A percentile compares a stretch with the other conserved stretches of the same genome.
Evolutionary conservation across 2,888 invertebrate genomes (phyloP).

Genomic region (Parnassius smintheus): DNA sequence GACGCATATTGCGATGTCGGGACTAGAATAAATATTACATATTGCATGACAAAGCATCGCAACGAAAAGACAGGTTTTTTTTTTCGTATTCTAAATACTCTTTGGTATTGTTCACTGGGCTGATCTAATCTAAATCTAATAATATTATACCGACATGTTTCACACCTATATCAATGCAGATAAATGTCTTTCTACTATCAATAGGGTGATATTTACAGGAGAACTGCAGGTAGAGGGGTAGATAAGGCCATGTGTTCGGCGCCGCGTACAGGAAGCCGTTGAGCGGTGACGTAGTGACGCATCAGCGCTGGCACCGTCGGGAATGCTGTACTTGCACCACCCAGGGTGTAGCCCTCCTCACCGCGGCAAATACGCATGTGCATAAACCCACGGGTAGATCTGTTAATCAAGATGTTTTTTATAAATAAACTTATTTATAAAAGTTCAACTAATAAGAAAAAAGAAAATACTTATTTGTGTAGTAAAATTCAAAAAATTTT

Average conservation of each 20-base stretch:
- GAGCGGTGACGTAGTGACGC: conserved; percentile 92
- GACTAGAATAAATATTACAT: conserved; percentile 22
- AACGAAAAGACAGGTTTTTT: conserved; percentile 41
- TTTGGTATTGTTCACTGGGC: conserved; percentile 74
- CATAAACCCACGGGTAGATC: conserved; percentile 97
- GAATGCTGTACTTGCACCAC: conserved; percentile 96
- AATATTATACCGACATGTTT: conserved; percentile 24
- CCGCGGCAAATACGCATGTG: conserved; percentile 96
- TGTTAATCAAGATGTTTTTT: conserved; percentile 59
- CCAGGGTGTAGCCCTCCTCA: conserved; percentile 91
- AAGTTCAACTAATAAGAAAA: too few relatives aligned
- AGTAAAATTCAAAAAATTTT: too few relatives aligned
- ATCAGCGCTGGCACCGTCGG: conserved; percentile 97
- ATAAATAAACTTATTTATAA: not conserved
- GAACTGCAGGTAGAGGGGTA: conserved; percentile 93
- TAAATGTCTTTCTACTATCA: not conserved
- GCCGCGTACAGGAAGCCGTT: conserved; percentile 95
- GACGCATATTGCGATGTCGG: conserved; percentile 13
- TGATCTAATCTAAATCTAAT: conserved; percentile 56
- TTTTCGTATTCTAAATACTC: conserved; percentile 50
- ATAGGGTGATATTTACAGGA: conserved; percentile 74
- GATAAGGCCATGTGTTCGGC: conserved; percentile 98
- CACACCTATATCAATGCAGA: too few relatives aligned
- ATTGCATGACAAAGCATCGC: conserved; percentile 41
- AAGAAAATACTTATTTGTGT: too few relatives aligned